Conservation (phyloP, 2,113 vertebrate genomes). For the Tetrao urogallus region DNA sequence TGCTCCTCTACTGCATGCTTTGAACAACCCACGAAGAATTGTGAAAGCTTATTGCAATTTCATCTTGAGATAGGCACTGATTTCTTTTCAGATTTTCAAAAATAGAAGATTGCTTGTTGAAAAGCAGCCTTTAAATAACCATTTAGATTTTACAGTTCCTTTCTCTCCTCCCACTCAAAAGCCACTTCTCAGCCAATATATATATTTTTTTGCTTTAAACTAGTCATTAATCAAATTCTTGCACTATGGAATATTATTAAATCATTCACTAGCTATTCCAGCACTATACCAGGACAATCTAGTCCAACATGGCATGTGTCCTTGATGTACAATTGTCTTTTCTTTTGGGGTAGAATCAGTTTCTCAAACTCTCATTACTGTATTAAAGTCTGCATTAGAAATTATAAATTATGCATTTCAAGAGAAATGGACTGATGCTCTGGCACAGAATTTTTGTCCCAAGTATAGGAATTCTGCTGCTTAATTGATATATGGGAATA, state of each 20-base stretch:
- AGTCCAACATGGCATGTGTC: background rate
- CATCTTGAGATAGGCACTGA: background rate
- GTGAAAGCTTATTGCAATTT: background rate
- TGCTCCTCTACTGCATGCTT: background rate
- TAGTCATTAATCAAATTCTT: background rate
- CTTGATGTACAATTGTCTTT: background rate
- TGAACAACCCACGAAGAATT: background rate
- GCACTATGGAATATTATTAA: background rate
- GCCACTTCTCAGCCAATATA: background rate
- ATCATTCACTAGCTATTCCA: background rate
- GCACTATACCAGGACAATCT: background rate
- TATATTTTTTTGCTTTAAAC: background rate
- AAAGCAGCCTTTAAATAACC: background rate
- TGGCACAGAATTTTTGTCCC: background rate
- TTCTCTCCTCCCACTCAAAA: background rate
- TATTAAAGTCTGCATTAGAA: background rate
- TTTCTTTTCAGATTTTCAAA: background rate
- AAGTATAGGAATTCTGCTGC: background rate
- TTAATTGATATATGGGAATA: background rate
- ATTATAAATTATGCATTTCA: background rate
- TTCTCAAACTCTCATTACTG: background rate
- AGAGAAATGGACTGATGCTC: slow-evolving; percentile 29
- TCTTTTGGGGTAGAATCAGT: background rate
- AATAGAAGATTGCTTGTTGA: background rate
- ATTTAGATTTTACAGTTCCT: background rate